Evolutionary conservation across 2,113 vertebrate genomes (phyloP).

Genomic region (Coptodon rendalli): DNA sequence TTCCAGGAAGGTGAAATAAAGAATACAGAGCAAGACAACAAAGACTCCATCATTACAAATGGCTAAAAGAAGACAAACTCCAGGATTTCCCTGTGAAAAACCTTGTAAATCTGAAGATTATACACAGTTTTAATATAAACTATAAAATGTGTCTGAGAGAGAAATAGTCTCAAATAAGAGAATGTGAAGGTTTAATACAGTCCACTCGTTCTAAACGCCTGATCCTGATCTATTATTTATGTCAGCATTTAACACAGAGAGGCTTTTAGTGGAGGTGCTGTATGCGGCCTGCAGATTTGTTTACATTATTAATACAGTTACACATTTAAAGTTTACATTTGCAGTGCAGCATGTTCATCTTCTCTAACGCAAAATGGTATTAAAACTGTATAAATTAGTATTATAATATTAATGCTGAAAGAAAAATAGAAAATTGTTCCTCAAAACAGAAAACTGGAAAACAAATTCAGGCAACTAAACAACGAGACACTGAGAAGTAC

Average conservation of each 20-base stretch:
- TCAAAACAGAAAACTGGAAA: not conserved
- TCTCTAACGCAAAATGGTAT: not conserved
- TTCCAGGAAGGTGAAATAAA: not conserved
- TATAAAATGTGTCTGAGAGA: not conserved
- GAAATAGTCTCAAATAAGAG: not conserved
- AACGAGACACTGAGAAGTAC: not conserved
- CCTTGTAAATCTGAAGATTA: not conserved
- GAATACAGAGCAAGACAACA: fast-evolving
- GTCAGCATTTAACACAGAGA: not conserved
- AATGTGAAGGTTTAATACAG: not conserved
- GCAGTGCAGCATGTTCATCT: not conserved
- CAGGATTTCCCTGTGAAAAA: not conserved
- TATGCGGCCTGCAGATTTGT: not conserved
- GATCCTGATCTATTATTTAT: not conserved
- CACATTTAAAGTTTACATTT: not conserved
- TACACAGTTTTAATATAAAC: not conserved
- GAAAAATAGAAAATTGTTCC: fast-evolving
- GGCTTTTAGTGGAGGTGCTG: not conserved
- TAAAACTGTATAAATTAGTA: not conserved
- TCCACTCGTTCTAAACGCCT: not conserved
- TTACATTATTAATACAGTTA: not conserved
- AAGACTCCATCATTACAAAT: not conserved
- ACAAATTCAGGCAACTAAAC: not conserved
- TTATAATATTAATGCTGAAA: not conserved
- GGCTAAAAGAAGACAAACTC: not conserved